Conservation (phyloP, 2,113 vertebrate genomes). For the Micromys minutus region DNA sequence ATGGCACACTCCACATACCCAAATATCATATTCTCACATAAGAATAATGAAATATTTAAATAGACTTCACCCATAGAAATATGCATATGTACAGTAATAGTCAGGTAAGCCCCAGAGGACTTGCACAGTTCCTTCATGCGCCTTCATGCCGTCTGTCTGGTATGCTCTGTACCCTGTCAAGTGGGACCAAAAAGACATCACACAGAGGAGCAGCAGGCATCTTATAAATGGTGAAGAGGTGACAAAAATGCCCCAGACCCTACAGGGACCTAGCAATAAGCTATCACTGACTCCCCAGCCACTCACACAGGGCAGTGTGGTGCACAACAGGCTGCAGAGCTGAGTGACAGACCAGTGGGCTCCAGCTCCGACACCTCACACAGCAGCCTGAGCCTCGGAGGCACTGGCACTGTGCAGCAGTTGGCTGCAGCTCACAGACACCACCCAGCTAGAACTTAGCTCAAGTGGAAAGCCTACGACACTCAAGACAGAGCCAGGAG, state of each 20-base stretch:
- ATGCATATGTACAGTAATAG: not conserved
- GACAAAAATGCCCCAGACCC: not conserved
- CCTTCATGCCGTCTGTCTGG: no score
- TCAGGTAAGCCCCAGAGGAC: no score
- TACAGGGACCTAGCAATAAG: not conserved
- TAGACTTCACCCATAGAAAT: not conserved
- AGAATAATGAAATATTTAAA: not conserved
- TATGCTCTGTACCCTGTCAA: not conserved
- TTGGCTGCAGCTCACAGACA: not conserved
- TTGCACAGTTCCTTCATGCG: no score
- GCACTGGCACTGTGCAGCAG: no score
- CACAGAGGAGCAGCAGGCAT: not conserved
- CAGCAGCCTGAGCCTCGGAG: not conserved
- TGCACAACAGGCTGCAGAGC: not conserved
- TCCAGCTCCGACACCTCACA: not conserved
- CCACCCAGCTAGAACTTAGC: not conserved
- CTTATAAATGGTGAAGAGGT: not conserved
- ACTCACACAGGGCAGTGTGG: not conserved
- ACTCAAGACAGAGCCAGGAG: not conserved
- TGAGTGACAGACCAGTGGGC: not conserved
- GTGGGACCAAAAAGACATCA: not conserved
- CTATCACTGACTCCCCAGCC: not conserved
- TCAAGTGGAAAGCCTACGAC: not conserved
- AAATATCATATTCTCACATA: not conserved
- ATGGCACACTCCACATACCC: not conserved